Evolutionary conservation across 2,888 invertebrate species (phyloP).

Genomic region (Emmelina monodactyla): DNA sequence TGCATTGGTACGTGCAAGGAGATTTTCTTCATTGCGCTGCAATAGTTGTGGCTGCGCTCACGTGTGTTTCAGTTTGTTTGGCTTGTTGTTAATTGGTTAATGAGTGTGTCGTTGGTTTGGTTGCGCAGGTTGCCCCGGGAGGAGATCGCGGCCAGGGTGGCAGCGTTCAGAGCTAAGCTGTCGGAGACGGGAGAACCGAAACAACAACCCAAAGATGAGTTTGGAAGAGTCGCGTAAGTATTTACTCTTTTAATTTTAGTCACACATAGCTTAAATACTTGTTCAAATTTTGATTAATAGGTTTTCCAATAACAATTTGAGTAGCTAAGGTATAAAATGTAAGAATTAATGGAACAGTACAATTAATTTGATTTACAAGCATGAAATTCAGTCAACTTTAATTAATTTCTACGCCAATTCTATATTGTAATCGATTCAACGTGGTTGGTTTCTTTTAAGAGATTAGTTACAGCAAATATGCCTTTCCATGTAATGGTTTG

Average conservation of each 20-base stretch:
- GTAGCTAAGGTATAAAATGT: too few relatives aligned
- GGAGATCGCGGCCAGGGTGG: conserved; percentile 87
- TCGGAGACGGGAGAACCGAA: conserved; percentile 68
- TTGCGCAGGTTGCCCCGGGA: conserved; percentile 80
- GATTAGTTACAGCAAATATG: background rate
- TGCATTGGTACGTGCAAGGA: conserved; percentile 45
- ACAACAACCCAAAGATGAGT: conserved; percentile 78
- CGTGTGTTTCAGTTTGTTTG: conserved; percentile 14
- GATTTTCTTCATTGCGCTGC: conserved; percentile 1
- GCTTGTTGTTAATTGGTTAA: conserved; percentile 23
- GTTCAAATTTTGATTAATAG: too few relatives aligned
- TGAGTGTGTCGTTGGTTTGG: conserved; percentile 57
- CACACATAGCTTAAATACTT: too few relatives aligned
- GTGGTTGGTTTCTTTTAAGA: background rate
- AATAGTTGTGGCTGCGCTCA: conserved; percentile 5
- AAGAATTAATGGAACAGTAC: conserved; percentile 10
- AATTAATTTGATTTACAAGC: conserved; percentile 1
- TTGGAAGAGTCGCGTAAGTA: conserved; percentile 78
- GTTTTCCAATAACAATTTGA: too few relatives aligned
- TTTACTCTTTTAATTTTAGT: too few relatives aligned
- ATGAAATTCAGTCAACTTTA: conserved; percentile 7
- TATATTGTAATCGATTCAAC: conserved; percentile 2
- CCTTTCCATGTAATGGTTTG: too few relatives aligned
- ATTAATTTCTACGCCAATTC: conserved; percentile 22
- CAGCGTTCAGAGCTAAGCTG: conserved; percentile 86